These are phyloP conservation scores for Darevskia nairensis DNA, from an alignment of 2,797 vertebrate species.

Conservation along the genomic window DNA sequence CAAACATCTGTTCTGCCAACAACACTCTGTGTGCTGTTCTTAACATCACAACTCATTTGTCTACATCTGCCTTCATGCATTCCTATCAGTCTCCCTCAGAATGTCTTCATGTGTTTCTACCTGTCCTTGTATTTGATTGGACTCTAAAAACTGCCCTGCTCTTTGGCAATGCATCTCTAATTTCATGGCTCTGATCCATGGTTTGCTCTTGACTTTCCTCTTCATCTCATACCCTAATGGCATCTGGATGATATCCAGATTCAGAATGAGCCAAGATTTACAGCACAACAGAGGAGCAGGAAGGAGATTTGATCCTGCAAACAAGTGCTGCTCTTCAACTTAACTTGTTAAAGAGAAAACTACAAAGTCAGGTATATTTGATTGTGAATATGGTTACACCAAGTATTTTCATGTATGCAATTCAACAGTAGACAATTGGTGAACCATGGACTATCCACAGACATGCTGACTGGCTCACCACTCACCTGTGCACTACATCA, in stretches of 20 bases:
- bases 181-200: background rate
- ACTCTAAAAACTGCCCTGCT: background rate
- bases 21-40: background rate
- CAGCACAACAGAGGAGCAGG: background rate
- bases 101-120: background rate
- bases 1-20: background rate
- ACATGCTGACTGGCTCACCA: background rate
- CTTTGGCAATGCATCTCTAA: constrained; percentile 8
- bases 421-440: background rate
- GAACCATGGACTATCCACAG: background rate
- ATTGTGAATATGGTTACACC: background rate
- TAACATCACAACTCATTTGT: background rate
- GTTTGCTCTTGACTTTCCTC: background rate
- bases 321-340: background rate
- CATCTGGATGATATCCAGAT: background rate
- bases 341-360: background rate
- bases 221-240: background rate
- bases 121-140: background rate
- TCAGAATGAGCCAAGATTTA: background rate
- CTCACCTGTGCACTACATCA: background rate
- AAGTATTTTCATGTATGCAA: background rate
- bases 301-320: background rate
- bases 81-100: background rate
- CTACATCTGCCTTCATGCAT: background rate
- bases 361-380: background rate